A percentile compares a stretch with the other conserved stretches of the same genome.
Conservation (phyloP, 2,888 invertebrate species). For the Leptothorax acervorum region DNA sequence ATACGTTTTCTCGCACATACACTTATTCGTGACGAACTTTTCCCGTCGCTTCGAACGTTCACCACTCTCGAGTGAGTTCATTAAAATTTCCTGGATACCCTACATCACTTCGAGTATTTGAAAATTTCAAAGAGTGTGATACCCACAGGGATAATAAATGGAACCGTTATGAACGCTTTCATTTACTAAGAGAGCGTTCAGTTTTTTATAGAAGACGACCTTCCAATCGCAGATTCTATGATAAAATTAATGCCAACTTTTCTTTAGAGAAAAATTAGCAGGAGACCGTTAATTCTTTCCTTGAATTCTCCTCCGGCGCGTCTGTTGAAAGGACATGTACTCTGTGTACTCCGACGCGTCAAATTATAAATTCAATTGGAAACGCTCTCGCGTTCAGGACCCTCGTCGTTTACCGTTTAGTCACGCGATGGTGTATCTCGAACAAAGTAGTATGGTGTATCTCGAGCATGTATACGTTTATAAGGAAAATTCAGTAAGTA, state of each 20-base stretch:
- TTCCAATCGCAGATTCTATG: neutral
- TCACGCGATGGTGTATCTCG: neutral
- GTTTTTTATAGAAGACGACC: neutral
- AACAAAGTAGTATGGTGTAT: neutral
- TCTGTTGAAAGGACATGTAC: neutral
- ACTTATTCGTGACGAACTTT: neutral
- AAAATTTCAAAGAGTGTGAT: neutral
- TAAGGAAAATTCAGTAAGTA: neutral
- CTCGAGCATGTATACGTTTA: neutral
- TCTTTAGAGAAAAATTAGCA: neutral
- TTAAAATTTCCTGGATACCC: constrained; percentile 9
- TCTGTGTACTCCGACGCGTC: neutral
- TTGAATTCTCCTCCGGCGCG: neutral
- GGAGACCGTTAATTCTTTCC: neutral
- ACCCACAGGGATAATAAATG: neutral
- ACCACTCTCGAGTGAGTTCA: neutral
- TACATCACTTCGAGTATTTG: neutral
- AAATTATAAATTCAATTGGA: constrained; percentile 32
- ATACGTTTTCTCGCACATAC: neutral
- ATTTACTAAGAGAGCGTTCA: neutral
- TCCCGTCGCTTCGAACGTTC: neutral
- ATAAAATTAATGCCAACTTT: constrained; percentile 19
- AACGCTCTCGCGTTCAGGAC: neutral
- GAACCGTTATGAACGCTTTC: neutral
- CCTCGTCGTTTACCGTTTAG: neutral